Evolutionary conservation across 2,888 invertebrate genomes (phyloP).

Genomic region (Exocentrus adspersus): DNA sequence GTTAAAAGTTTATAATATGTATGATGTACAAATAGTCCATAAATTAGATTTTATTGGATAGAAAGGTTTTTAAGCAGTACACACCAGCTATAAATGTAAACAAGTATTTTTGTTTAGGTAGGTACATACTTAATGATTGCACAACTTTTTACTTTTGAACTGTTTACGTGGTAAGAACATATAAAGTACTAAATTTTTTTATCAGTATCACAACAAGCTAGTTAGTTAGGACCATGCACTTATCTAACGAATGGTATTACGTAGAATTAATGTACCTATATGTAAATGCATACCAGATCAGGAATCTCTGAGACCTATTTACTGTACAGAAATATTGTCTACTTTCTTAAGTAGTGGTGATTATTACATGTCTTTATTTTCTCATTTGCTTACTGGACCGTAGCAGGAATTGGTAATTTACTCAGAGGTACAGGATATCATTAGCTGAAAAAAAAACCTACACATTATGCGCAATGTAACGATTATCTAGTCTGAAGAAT

Average conservation of each 20-base stretch:
- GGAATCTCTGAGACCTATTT: neutral
- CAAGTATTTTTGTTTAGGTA: too few relatives aligned
- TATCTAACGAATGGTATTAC: slow-evolving; percentile 1
- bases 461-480: too few relatives aligned
- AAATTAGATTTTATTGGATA: neutral
- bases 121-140: too few relatives aligned
- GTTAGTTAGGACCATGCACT: too few relatives aligned
- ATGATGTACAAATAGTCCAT: neutral
- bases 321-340: neutral
- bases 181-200: too few relatives aligned
- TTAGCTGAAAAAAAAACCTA: neutral
- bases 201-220: neutral
- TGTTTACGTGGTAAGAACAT: too few relatives aligned
- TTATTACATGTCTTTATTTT: neutral
- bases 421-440: neutral
- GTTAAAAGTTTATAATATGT: too few relatives aligned
- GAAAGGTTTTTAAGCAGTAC: neutral
- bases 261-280: neutral
- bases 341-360: neutral
- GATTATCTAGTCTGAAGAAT: too few relatives aligned
- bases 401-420: neutral
- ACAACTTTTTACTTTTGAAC: too few relatives aligned
- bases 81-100: too few relatives aligned
- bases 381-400: neutral
- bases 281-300: neutral